phyloP scores from a whole-genome alignment of 2,888 invertebrate genomes.

The Polydrusus tereticollis region DNA sequence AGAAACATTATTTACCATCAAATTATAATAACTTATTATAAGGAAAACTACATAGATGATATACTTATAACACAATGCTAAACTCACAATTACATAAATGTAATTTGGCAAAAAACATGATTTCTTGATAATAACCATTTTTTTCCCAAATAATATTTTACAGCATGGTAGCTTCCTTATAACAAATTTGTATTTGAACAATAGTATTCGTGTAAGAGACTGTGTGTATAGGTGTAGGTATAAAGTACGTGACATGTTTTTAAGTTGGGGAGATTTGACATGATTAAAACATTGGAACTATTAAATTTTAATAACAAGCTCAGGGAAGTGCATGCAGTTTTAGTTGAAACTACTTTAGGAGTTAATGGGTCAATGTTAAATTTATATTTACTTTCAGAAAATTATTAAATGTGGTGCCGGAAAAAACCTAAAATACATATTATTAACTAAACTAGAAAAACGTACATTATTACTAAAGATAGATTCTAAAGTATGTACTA shows the following conservation, averaged over 20 bases:
- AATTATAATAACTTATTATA: background rate
- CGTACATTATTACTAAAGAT: background rate
- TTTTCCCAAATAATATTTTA: too few species aligned
- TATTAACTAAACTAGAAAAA: background rate
- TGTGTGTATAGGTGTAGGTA: conserved; percentile 34
- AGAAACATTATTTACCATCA: too few species aligned
- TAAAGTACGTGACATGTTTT: background rate
- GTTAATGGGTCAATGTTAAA: background rate
- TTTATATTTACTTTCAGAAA: too few species aligned
- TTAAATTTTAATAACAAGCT: background rate
- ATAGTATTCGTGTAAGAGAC: conserved; percentile 57
- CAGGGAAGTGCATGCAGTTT: conserved; percentile 36
- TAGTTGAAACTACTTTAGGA: conserved; percentile 19
- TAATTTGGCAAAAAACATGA: too few species aligned
- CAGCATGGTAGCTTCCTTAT: background rate
- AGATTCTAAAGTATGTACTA: background rate
- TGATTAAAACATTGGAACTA: conserved; percentile 15
- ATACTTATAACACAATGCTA: background rate
- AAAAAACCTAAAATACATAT: background rate
- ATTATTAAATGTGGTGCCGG: too few species aligned
- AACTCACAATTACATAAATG: too few species aligned
- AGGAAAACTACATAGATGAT: background rate
- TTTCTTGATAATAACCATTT: too few species aligned
- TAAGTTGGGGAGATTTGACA: conserved; percentile 27
- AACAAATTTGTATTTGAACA: conserved; percentile 21